Evolutionary conservation across 2,797 vertebrate genomes (phyloP), one percentile per base, ranked within the genome.

Genomic region (Tolypeutes matacus): DNA sequence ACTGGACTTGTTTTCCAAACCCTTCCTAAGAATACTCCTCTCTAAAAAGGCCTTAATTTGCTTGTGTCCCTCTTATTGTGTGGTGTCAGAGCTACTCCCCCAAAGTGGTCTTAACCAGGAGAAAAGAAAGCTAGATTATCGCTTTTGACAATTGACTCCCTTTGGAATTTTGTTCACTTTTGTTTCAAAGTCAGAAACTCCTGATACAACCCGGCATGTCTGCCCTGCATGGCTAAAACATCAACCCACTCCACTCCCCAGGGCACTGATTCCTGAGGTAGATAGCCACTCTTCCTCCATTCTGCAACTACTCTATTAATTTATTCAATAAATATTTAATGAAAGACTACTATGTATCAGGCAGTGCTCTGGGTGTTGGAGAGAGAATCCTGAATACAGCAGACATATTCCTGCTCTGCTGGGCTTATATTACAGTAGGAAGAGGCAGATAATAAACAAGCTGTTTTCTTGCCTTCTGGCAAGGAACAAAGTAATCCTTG

Each of bases 401-500:
- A 91, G 39, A 65, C 15, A 42, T 3, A 42, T 95, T 86, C 10
- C 53, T 82, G 49, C 34, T 92, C 14, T 89, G 15, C 18, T 90
- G 49, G 27, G n/a, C 12, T 94, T 89, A 80, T 69, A 85, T 31
- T 85, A 49, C 65, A 75, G n/a, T 88, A 23, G 27, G 39, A 91
- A 13, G 49, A 73, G 85, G 39, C 25, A 42, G 65, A 73, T n/a
- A 82, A 78, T 80, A 46, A 18, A 73, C 77, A 92, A 85, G 8
- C 0, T 91, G 39, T 77, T 90, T 93, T 82, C 29, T 76, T 93
- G 60, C n/a, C 21, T 69, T 13, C 34, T 86, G 70, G 31, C 20
- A 91, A 83, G 42, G 56, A 83, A 72, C 4, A 88, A 86, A 73
- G 49, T 69, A 75, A 83, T 67, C 56, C 13, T 83, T 84, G 7